Percentiles rank a stretch among this genome's conserved stretches.
phyloP scores from a whole-genome alignment of 1,140 invertebrate genomes.

The Hyposmocoma kahamanoa region DNA sequence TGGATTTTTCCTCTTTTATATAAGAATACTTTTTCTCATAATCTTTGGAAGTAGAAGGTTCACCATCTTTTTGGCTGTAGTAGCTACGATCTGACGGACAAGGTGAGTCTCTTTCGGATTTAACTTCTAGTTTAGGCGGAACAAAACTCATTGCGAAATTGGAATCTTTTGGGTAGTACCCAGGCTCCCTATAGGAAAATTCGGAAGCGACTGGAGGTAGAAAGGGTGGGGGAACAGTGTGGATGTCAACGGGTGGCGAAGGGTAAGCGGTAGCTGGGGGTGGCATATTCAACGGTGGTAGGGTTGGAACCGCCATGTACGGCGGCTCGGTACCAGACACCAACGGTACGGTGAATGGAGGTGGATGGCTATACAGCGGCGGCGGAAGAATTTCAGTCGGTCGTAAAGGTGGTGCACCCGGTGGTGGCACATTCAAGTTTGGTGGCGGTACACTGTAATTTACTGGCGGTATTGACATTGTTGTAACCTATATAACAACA shows the following conservation, averaged over 20 bases:
- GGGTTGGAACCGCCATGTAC: conserved; percentile 13
- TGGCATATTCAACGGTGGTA: conserved; percentile 20
- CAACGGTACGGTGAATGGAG: conserved; percentile 5
- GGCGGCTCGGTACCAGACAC: conserved; percentile 2
- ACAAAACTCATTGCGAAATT: neutral
- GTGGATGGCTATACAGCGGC: conserved; percentile 12
- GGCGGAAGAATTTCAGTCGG: conserved; percentile 26
- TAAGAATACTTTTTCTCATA: neutral
- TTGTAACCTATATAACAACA: neutral
- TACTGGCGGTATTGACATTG: conserved; percentile 44
- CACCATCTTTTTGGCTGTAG: neutral
- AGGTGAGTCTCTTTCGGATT: neutral
- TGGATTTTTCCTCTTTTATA: too few species aligned
- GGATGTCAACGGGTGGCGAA: neutral
- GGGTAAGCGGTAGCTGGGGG: conserved; percentile 10
- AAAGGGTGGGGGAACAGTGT: conserved; percentile 8
- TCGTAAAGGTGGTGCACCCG: conserved; percentile 18
- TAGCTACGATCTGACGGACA: neutral
- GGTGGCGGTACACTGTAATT: conserved; percentile 49
- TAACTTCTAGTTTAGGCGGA: neutral
- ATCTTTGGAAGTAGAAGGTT: conserved; percentile 6
- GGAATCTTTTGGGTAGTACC: too few species aligned
- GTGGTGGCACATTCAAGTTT: conserved; percentile 28
- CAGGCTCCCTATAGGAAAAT: neutral
- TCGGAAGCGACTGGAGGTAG: conserved; percentile 3